phyloP scores from a whole-genome alignment of 1,140 invertebrate genomes.

The Pogonognathellus flavescens region DNA sequence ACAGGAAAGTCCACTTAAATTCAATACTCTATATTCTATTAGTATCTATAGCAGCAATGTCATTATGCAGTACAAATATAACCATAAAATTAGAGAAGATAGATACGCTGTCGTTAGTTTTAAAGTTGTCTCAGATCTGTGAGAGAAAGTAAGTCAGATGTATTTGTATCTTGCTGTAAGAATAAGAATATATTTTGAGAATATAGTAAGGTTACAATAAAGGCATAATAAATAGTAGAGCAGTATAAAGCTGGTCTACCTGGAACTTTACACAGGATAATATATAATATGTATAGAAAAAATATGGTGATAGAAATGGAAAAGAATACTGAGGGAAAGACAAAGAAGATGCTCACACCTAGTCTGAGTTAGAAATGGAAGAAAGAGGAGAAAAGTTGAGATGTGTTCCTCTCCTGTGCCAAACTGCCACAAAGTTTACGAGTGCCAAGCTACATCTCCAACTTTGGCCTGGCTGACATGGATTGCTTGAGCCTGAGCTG shows the following conservation, averaged over 20 bases:
- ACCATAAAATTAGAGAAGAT: too few species aligned
- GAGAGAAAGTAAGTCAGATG: too few species aligned
- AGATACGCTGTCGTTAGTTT: too few species aligned
- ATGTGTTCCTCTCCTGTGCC: slow-evolving; percentile 29
- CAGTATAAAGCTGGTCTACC: not conserved
- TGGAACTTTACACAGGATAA: not conserved
- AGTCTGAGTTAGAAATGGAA: slow-evolving; percentile 7
- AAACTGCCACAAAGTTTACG: slow-evolving; percentile 55
- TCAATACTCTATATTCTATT: too few species aligned
- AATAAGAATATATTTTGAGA: too few species aligned
- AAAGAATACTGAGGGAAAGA: not conserved
- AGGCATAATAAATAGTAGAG: too few species aligned
- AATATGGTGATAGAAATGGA: not conserved
- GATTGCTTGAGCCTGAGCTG: slow-evolving; percentile 15
- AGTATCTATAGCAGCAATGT: too few species aligned
- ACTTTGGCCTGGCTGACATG: slow-evolving; percentile 25
- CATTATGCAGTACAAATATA: too few species aligned
- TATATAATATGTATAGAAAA: not conserved
- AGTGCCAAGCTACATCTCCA: slow-evolving; percentile 37
- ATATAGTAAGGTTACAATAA: too few species aligned
- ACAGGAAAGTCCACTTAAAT: too few species aligned
- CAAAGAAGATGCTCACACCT: not conserved
- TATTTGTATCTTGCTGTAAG: too few species aligned
- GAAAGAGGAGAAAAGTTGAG: slow-evolving; percentile 36
- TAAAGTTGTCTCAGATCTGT: too few species aligned